Evolutionary conservation across 2,888 invertebrate genomes (phyloP).

Genomic region (Hydrotaea cyrtoneurina): DNA sequence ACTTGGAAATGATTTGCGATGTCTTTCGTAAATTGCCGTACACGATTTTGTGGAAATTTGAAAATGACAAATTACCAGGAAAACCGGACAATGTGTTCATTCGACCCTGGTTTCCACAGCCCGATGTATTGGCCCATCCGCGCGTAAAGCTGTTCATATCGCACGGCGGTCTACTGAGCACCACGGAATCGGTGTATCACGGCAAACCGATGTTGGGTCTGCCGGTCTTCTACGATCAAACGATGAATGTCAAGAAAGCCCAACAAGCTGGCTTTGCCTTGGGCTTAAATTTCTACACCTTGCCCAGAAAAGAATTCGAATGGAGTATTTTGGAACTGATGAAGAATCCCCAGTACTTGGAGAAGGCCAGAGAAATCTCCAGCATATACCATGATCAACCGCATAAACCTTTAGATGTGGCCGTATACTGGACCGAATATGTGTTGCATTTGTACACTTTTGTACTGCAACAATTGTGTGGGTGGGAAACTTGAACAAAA

Average conservation of each 20-base stretch:
- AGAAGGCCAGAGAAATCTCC: conserved; percentile 70
- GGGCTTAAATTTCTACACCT: conserved; percentile 65
- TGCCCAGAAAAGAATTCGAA: conserved; percentile 38
- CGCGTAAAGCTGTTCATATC: conserved; percentile 82
- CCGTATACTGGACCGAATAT: conserved; percentile 77
- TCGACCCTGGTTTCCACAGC: conserved; percentile 79
- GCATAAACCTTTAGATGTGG: conserved; percentile 71
- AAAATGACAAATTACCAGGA: conserved; percentile 58
- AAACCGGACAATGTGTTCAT: conserved; percentile 74
- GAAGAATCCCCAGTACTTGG: conserved; percentile 67
- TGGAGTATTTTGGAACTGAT: conserved; percentile 46
- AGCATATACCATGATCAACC: conserved; percentile 76
- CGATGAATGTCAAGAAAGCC: conserved; percentile 75
- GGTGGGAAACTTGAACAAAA: no score
- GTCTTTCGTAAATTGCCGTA: conserved; percentile 69
- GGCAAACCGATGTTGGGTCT: conserved; percentile 81
- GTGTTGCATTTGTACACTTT: no score
- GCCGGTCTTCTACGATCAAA: conserved; percentile 79
- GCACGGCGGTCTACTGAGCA: conserved; percentile 82
- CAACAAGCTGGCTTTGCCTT: conserved; percentile 75
- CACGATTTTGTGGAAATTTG: conserved; percentile 73
- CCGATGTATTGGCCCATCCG: conserved; percentile 80
- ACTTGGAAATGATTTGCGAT: conserved; percentile 59
- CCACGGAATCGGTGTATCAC: conserved; percentile 80
- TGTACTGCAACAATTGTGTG: no score